These are phyloP conservation scores for Biston betularia DNA, from an alignment of 2,888 invertebrate genomes.

Conservation along the genomic window DNA sequence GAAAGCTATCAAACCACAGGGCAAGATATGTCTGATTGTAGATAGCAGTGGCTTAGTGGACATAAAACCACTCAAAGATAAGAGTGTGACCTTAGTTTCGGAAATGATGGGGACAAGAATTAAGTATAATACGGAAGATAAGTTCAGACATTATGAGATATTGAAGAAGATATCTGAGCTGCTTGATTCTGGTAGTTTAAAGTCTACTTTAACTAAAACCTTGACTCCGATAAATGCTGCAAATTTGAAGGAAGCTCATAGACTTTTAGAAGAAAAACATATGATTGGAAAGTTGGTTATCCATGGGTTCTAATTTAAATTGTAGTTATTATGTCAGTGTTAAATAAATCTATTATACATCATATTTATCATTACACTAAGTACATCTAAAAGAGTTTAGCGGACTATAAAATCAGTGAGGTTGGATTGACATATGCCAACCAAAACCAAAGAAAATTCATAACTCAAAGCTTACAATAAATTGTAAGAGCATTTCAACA, in stretches of 20 bases:
- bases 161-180: slow-evolving; percentile 64
- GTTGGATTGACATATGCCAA: no score
- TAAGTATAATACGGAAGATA: slow-evolving; percentile 74
- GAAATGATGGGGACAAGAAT: slow-evolving; percentile 75
- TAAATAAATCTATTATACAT: background rate
- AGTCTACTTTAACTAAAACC: slow-evolving; percentile 67
- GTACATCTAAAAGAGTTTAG: background rate
- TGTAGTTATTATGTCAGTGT: background rate
- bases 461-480: no score
- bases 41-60: slow-evolving; percentile 72
- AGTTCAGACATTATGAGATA: slow-evolving; percentile 67
- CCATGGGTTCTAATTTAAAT: slow-evolving; percentile 57
- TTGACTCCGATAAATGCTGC: slow-evolving; percentile 74
- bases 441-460: no score
- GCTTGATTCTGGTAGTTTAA: slow-evolving; percentile 67
- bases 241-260: slow-evolving; percentile 73
- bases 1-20: slow-evolving; percentile 73
- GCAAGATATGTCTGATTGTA: slow-evolving; percentile 74
- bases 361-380: background rate
- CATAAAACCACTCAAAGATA: slow-evolving; percentile 67
- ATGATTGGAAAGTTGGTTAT: slow-evolving; percentile 75
- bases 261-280: slow-evolving; percentile 65
- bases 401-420: no score
- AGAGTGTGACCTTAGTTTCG: slow-evolving; percentile 71
- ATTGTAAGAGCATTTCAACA: no score